A percentile compares a stretch with the other conserved stretches of the same genome.
phyloP scores from a whole-genome alignment of 2,888 invertebrate species.

The Hymenopus coronatus region DNA sequence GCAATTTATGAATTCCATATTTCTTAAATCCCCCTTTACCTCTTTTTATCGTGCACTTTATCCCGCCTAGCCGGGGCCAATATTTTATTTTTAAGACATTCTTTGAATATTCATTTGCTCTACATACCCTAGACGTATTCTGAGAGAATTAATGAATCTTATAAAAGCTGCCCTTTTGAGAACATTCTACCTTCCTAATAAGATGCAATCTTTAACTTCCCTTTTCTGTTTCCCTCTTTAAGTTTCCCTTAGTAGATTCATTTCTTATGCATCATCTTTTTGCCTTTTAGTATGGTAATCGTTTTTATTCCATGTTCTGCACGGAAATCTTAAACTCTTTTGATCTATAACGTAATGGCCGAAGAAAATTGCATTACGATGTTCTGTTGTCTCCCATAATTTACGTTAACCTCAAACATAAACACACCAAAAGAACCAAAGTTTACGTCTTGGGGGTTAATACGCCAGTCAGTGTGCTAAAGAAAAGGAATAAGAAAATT shows the following conservation, averaged over 20 bases:
- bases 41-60: not conserved
- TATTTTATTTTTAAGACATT: not conserved
- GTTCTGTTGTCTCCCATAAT: not conserved
- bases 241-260: not conserved
- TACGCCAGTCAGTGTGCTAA: no score
- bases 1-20: not conserved
- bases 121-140: not conserved
- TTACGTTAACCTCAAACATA: no score
- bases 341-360: not conserved
- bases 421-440: no score
- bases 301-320: not conserved
- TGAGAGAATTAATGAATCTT: not conserved
- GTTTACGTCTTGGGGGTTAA: no score
- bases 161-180: not conserved
- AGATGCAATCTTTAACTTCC: not conserved
- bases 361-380: not conserved
- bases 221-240: not conserved
- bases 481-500: no score
- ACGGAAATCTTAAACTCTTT: not conserved
- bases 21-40: not conserved
- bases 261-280: not conserved
- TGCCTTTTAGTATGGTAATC: not conserved
- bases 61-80: not conserved
- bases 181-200: not conserved
- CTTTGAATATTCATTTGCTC: not conserved